These are phyloP conservation scores for Mellivora capensis DNA, from an alignment of 2,113 vertebrate species.

Conservation along the genomic window DNA sequence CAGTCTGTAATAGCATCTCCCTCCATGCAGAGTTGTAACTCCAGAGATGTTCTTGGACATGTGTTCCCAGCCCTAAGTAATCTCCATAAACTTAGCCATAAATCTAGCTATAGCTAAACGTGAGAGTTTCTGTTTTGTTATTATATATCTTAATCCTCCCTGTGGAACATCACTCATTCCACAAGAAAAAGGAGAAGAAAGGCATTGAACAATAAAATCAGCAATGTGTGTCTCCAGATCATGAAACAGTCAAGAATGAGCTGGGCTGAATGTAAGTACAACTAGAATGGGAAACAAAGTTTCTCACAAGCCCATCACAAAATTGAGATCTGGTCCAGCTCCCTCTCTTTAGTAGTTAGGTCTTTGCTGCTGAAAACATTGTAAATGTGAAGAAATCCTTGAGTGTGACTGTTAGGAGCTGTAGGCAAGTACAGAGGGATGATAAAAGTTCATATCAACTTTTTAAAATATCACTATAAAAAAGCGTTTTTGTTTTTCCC, in stretches of 20 bases:
- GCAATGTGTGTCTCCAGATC: constrained; percentile 38
- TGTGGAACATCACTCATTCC: constrained; percentile 48
- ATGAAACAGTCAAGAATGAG: constrained; percentile 52
- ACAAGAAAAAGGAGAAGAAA: constrained; percentile 42
- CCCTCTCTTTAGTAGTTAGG: not conserved
- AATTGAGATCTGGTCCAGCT: not conserved
- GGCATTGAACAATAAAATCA: constrained; percentile 55
- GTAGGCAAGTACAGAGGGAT: constrained; percentile 35
- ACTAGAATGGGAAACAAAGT: constrained; percentile 58
- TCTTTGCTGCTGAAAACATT: not conserved
- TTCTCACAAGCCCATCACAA: constrained; percentile 39
- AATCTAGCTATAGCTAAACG: constrained; percentile 62
- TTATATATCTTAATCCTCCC: constrained; percentile 65
- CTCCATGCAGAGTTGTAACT: not conserved
- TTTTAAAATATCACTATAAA: not conserved
- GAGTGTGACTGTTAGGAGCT: constrained; percentile 26
- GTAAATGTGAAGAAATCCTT: not conserved
- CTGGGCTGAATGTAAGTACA: constrained; percentile 4
- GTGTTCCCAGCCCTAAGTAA: constrained; percentile 55
- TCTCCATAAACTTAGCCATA: constrained; percentile 47
- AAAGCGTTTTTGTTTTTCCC: not conserved
- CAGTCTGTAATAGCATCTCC: not conserved
- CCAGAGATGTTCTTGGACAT: constrained; percentile 37
- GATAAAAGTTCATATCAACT: constrained; percentile 40
- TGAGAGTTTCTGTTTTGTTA: constrained; percentile 61